A percentile compares a stretch with the other conserved stretches of the same genome.
Conservation (phyloP, 2,888 invertebrate genomes). For the Coelopa pilipes region DNA sequence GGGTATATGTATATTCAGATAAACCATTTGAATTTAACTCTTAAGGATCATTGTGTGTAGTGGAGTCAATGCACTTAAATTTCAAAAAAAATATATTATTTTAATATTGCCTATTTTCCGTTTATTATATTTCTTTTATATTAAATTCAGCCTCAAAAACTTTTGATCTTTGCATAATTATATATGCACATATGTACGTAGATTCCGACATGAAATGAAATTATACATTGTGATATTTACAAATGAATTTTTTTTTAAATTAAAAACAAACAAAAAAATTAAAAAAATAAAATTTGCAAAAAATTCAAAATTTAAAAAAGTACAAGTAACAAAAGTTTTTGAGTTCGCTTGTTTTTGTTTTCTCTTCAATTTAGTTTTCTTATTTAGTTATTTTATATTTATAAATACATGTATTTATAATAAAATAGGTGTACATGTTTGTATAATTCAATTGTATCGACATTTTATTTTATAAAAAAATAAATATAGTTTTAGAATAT, state of each 20-base stretch:
- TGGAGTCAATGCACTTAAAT: no score
- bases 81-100: no score
- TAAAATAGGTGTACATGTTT: not conserved
- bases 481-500: not conserved
- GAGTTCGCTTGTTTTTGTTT: not conserved
- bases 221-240: conserved; percentile 27
- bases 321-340: conserved; percentile 10
- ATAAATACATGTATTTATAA: not conserved
- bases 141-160: no score
- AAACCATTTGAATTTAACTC: no score
- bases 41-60: no score
- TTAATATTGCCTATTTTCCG: not conserved
- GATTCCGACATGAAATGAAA: conserved; percentile 2
- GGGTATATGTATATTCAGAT: no score
- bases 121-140: not conserved
- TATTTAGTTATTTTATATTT: not conserved
- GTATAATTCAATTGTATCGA: not conserved
- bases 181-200: not conserved
- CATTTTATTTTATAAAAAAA: not conserved
- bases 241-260: conserved; percentile 13
- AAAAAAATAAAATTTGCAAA: not conserved
- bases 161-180: not conserved
- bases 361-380: not conserved
- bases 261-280: conserved; percentile 6
- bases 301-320: conserved; percentile 7